Base-by-base conservation (phyloP, 1,140 invertebrate species). In the Papilio helenus region DNA sequence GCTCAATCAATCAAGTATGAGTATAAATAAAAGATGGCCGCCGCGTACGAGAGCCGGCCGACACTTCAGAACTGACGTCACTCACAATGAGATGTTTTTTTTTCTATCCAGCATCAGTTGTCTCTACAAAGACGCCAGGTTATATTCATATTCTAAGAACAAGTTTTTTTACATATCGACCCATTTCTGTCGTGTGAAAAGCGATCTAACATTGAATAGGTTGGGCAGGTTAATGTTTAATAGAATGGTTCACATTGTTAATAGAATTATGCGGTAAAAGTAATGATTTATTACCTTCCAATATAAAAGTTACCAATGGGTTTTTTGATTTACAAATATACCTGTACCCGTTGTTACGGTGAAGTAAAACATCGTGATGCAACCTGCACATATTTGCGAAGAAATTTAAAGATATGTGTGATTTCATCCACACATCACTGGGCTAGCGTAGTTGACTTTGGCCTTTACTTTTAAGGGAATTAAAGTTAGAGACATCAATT, bases 11-110 rank as follows among this genome's bases (percentile, higher is more conserved):
- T 93, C 92, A 93, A 90, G 89, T 65, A 65, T 81, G 83, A 82
- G 85, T 88, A 93, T 93, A 92, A 92, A 93, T 93, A 93, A 93
- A 92, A 93, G 89, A 93, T 93, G 84, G 83, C 84, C 82, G 83
- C 84, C 81, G 79, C 76, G 84, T 85, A 86, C 85, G 84, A 84
- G 85, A 86, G 86, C 84, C 88, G 85, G 82, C 89, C 86, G 84
- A 88, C 84, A 88, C 88, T 87, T 84, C 82, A 82, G 74, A 86
- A 85, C 87, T 92, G 90, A 92, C 90, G 92, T 92, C 89, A 92
- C 83, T 82, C 81, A 88, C 85, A 88, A 87, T 83, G 72, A 72
- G 8, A 55, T 55, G 51, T 82, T 76, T 39, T 85, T 85, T 88
- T 85, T 89, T 82, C 85, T 34, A 87, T 88, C 82, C 78, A 72